Evolutionary conservation across 2,113 vertebrate species (phyloP), one percentile per base, ranked within the genome.

Genomic region (Orientallactaga bullata): DNA sequence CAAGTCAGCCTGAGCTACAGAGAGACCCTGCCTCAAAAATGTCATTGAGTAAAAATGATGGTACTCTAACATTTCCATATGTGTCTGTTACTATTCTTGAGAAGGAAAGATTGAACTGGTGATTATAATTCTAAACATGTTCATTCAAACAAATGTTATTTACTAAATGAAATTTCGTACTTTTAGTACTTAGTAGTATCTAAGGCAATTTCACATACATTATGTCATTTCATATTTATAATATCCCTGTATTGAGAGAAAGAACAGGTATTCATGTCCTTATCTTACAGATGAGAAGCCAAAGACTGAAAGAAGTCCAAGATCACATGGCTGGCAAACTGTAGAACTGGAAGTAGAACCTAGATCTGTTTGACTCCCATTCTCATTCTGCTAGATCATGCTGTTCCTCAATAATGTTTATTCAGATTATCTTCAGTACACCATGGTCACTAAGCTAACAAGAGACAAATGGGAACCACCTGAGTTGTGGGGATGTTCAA

Each of bases 231-330:
- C 15, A 93, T 66, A 42, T 69, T 68, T 93, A 81, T 3, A 91
- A 71, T 79, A 87, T 63, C 13, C 7, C 11, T 73, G 66, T 84
- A 3, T 65, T 20, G 73, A 76, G 6, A 76, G 24, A 76, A 26
- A 47, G 15, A 32, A 13, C 9, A 9, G 23, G 65, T 20, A 58
- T 58, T 79, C 20, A 47, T 65, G 39, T 76, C 21, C 24, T 94
- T n/a, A 37, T 74, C 23, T 88, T 85, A 63, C 37, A 82, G 30
- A 60, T 93, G 61, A 96, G 32, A 30, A 95, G 93, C 55, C 42
- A 93, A 93, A 76, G 18, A 26, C 81, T 63, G 11, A 42, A 80
- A 58, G 35, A 82, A 65, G 11, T 87, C 47, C 32, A 73, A 76
- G 51, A 89, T 66, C 51, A 89, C 32, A 93, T 7, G 78, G 20